phyloP scores from a whole-genome alignment of 2,113 vertebrate species.

The Lipophrys pholis region DNA sequence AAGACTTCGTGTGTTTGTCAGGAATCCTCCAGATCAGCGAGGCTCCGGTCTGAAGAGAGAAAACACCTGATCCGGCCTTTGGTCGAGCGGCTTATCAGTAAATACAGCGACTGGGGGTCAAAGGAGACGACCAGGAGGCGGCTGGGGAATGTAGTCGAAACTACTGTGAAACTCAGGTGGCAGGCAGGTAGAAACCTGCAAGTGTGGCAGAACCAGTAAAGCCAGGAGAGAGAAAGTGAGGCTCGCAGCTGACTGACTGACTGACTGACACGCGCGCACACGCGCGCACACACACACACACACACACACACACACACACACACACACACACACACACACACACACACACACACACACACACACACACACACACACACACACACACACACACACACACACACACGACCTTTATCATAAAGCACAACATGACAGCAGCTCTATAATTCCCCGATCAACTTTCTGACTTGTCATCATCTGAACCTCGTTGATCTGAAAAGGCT shows the following conservation, averaged over 20 bases:
- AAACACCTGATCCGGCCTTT: too few relatives aligned
- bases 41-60: too few relatives aligned
- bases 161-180: slow-evolving; percentile 71
- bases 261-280: too few relatives aligned
- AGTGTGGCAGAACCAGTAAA: slow-evolving; percentile 80
- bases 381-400: background rate
- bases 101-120: background rate
- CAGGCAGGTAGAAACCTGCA: slow-evolving; percentile 78
- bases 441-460: too few relatives aligned
- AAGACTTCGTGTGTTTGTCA: too few relatives aligned
- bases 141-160: slow-evolving; percentile 78
- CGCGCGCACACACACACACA: background rate
- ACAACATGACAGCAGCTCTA: background rate
- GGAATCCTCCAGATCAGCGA: too few relatives aligned
- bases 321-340: background rate
- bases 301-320: background rate
- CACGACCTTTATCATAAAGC: background rate
- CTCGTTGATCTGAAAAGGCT: too few relatives aligned
- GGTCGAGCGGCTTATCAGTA: background rate
- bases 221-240: slow-evolving; percentile 52
- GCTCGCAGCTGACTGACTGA: slow-evolving; percentile 38
- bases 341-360: background rate
- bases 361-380: background rate
- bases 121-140: slow-evolving; percentile 29
- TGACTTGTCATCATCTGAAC: too few relatives aligned